Evolutionary conservation across 2,797 vertebrate species (phyloP), one percentile per base, ranked within the genome.

Genomic region (Prunella strophiata): DNA sequence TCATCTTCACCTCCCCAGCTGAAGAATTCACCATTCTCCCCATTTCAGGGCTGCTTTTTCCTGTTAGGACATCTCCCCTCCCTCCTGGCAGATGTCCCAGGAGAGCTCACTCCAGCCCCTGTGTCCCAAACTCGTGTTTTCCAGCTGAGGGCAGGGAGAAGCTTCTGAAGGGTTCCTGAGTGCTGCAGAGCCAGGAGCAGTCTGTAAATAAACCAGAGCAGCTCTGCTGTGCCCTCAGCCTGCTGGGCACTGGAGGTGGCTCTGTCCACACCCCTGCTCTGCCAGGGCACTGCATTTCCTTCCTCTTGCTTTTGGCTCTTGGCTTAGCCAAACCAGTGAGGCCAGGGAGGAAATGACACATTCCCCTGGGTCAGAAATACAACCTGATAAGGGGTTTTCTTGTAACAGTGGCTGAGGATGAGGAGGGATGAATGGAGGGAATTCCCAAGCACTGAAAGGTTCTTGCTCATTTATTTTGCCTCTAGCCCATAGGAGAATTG

Each of bases 281-380:
- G 96, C 16, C 66, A 65, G n/a, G 47, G 71, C 43, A 4, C 18
- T 65, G 77, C 42, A 6, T 79, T 86, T 81, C 72, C 68, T 66
- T 61, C n/a, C 67, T 83, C 82, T 75, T 76, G 27, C 7, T 84
- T 90, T 82, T 76, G 85, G 57, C 76, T 82, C 50, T 97, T 97
- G 96, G 98, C 98, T 65, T 97, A 98, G 97, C 97, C 96, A 97
- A 98, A 97, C 96, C 97, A 89, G 97, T 67, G 98, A 97, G 98
- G 97, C 96, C 97, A 67, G 97, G 97, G 98, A 98, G 98, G 98
- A 98, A 98, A 98, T 98, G 96, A 97, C 98, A 97, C 97, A 96
- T 98, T 97, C 97, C 93, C 89, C 30, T 40, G 75, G 89, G 92
- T 59, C 50, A 34, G 38, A 90, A 88, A 70, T 73, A 30, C 12